Percentiles rank a stretch among this genome's conserved stretches.
phyloP scores from a whole-genome alignment of 2,797 vertebrate genomes.

The Craterocephalus amniculus region DNA sequence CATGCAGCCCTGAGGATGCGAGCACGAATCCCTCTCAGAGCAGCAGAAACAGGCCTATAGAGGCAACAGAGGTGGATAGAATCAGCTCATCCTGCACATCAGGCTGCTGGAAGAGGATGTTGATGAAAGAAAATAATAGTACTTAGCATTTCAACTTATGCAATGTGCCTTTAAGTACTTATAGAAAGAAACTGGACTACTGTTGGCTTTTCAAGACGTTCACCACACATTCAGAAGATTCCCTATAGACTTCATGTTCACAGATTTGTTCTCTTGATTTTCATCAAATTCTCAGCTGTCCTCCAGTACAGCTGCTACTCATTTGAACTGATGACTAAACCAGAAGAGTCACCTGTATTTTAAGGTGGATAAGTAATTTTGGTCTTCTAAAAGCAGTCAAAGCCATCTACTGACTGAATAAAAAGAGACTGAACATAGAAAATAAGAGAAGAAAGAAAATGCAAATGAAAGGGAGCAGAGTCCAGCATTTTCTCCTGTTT shows the following conservation, averaged over 20 bases:
- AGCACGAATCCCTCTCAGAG: too few species aligned
- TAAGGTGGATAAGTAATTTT: not conserved
- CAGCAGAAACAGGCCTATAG: too few species aligned
- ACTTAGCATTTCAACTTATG: too few species aligned
- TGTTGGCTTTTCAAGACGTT: not conserved
- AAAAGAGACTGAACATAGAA: too few species aligned
- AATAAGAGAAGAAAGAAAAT: slow-evolving; percentile 1
- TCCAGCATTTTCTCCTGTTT: slow-evolving; percentile 29
- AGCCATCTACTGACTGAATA: not conserved
- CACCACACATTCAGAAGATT: too few species aligned
- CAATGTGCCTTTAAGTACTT: too few species aligned
- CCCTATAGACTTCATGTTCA: not conserved
- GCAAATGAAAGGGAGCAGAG: slow-evolving; percentile 36
- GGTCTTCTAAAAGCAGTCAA: not conserved
- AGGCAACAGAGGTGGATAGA: too few species aligned
- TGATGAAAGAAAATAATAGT: too few species aligned
- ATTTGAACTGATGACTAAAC: not conserved
- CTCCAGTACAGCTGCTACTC: not conserved
- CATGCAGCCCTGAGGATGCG: too few species aligned
- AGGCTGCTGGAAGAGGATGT: too few species aligned
- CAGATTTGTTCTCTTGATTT: not conserved
- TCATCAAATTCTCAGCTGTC: not conserved
- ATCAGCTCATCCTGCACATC: too few species aligned
- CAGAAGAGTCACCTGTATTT: not conserved
- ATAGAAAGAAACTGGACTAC: not conserved